A percentile compares a stretch with the other conserved stretches of the same genome.
Evolutionary conservation across 53 echinoderm and acorn worm species (phyloP).

Genomic region (Glandiceps talaboti): DNA sequence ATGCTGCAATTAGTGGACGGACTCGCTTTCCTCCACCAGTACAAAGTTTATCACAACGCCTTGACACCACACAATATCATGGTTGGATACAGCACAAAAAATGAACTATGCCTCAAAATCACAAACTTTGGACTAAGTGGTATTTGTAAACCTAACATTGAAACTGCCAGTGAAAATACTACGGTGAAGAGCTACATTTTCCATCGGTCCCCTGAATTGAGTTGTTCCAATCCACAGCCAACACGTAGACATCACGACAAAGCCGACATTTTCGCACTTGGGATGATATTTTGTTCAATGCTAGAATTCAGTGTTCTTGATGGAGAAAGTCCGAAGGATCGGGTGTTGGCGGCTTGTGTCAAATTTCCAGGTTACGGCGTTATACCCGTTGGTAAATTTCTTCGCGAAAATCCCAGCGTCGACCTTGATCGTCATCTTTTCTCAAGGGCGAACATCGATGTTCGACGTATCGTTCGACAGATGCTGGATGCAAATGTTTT

Average conservation of each 20-base stretch:
- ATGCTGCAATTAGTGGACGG: conserved; percentile 66
- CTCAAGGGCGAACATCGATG: conserved; percentile 52
- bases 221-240: conserved; percentile 11
- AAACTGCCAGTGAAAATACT: conserved; percentile 43
- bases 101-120: conserved; percentile 52
- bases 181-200: conserved; percentile 29
- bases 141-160: conserved; percentile 52
- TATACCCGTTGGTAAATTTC: conserved; percentile 76
- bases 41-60: conserved; percentile 57
- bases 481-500: conserved; percentile 53
- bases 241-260: background rate
- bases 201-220: conserved; percentile 64
- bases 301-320: background rate
- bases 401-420: conserved; percentile 76
- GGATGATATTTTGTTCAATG: background rate
- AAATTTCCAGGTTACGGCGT: conserved; percentile 84
- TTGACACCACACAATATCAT: conserved; percentile 71
- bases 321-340: conserved; percentile 14
- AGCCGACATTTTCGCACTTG: conserved; percentile 80
- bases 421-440: conserved; percentile 76
- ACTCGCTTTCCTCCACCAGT: conserved; percentile 53
- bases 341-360: conserved; percentile 42
- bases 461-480: conserved; percentile 60
- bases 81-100: conserved; percentile 33
- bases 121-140: conserved; percentile 62